Conservation (phyloP, 2,113 vertebrate species). For the Mugil cephalus region DNA sequence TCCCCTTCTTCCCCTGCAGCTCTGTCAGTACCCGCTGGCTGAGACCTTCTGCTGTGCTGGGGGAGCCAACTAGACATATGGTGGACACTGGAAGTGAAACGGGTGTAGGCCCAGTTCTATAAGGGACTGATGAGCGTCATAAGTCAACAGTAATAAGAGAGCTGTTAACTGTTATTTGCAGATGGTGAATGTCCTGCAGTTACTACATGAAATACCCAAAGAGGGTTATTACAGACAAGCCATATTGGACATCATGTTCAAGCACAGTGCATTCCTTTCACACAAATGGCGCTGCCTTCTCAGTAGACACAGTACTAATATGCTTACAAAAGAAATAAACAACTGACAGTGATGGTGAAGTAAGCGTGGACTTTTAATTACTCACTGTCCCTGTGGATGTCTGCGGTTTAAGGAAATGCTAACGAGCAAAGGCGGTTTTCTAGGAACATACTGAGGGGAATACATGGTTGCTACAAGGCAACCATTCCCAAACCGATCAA, state of each 20-base stretch:
- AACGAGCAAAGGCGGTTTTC: slow-evolving; percentile 30
- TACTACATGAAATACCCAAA: neutral
- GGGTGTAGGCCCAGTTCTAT: slow-evolving; percentile 24
- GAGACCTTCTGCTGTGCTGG: slow-evolving; percentile 70
- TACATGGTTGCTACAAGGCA: neutral
- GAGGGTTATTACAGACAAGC: neutral
- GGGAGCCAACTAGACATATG: slow-evolving; percentile 80
- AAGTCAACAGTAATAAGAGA: neutral
- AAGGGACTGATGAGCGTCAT: slow-evolving; percentile 5
- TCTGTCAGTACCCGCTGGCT: slow-evolving; percentile 57
- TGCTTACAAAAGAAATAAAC: neutral
- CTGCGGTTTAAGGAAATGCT: slow-evolving; percentile 10
- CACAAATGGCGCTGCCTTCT: neutral
- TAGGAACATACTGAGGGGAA: slow-evolving; percentile 4
- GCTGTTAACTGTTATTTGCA: neutral
- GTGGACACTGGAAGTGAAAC: slow-evolving; percentile 50
- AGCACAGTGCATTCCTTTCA: neutral
- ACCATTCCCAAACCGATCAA: neutral
- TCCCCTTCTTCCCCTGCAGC: slow-evolving; percentile 43
- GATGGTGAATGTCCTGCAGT: neutral
- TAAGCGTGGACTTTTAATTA: slow-evolving; percentile 10
- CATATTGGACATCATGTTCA: neutral
- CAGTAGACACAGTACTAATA: neutral
- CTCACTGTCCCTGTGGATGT: slow-evolving; percentile 12
- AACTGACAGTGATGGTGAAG: neutral